Conservation (phyloP, 2,797 vertebrate genomes). For the Acipenser oxyrinchus region DNA sequence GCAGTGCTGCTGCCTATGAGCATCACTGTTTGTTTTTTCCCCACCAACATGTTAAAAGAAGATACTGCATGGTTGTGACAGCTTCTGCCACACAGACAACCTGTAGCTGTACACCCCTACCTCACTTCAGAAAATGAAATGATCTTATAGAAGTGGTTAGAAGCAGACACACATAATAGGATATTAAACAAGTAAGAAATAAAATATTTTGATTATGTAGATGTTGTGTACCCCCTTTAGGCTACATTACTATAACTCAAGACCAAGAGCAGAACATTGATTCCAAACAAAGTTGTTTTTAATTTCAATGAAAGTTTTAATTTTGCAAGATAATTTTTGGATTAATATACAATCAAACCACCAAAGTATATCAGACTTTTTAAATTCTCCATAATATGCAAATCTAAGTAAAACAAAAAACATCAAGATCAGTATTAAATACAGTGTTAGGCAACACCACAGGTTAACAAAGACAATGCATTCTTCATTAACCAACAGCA, state of each 20-base stretch:
- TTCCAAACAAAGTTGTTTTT: constrained; percentile 33
- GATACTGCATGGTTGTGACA: no score
- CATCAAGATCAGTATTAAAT: constrained; percentile 72
- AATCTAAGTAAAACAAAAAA: constrained; percentile 73
- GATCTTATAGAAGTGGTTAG: no score
- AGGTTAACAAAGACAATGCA: constrained; percentile 63
- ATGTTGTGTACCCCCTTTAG: not conserved
- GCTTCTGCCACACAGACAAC: no score
- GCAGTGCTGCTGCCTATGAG: no score
- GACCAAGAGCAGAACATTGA: not conserved
- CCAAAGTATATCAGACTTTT: constrained; percentile 68
- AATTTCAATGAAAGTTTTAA: constrained; percentile 61
- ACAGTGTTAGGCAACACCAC: constrained; percentile 74
- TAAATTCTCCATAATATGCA: constrained; percentile 74
- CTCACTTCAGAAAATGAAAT: no score
- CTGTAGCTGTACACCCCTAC: no score
- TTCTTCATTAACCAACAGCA: constrained; percentile 61
- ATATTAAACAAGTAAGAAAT: constrained; percentile 6
- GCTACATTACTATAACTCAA: not conserved
- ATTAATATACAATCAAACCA: constrained; percentile 77
- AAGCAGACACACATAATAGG: not conserved
- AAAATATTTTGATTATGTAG: constrained; percentile 13
- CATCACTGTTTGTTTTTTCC: no score
- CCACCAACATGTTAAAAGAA: no score
- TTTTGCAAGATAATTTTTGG: constrained; percentile 48